Percentiles rank a stretch among this genome's conserved stretches.
Conservation (phyloP, 2,797 vertebrate genomes). For the Netta rufina region DNA sequence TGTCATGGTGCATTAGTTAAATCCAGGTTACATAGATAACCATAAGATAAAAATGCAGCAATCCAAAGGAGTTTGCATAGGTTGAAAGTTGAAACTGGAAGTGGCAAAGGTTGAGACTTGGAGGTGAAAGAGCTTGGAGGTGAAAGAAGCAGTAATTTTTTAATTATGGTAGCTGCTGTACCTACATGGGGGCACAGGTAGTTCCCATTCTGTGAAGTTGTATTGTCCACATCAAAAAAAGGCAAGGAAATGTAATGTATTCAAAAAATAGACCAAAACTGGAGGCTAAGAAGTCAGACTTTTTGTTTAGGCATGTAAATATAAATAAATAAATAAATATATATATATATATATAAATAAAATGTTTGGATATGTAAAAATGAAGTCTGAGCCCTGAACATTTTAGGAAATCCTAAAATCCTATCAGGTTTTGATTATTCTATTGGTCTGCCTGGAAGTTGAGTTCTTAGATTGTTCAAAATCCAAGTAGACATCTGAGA, state of each 20-base stretch:
- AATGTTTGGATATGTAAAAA: background rate
- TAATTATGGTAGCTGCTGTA: background rate
- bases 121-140: background rate
- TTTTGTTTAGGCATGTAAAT: background rate
- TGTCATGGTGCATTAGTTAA: background rate
- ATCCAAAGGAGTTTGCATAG: background rate
- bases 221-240: background rate
- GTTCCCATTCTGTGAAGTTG: background rate
- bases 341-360: too few relatives aligned
- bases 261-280: background rate
- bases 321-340: too few relatives aligned
- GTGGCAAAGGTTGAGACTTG: background rate
- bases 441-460: background rate
- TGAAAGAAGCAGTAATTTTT: background rate
- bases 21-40: background rate
- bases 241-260: background rate
- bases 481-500: background rate
- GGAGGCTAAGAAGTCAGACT: background rate
- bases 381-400: background rate
- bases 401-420: background rate
- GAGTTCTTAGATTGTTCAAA: background rate
- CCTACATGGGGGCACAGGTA: rapidly evolving
- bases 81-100: background rate
- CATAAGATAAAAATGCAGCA: background rate
- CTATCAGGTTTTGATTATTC: background rate